Evolutionary conservation across 2,113 vertebrate genomes (phyloP).

Genomic region (Acanthochromis polyacanthus): DNA sequence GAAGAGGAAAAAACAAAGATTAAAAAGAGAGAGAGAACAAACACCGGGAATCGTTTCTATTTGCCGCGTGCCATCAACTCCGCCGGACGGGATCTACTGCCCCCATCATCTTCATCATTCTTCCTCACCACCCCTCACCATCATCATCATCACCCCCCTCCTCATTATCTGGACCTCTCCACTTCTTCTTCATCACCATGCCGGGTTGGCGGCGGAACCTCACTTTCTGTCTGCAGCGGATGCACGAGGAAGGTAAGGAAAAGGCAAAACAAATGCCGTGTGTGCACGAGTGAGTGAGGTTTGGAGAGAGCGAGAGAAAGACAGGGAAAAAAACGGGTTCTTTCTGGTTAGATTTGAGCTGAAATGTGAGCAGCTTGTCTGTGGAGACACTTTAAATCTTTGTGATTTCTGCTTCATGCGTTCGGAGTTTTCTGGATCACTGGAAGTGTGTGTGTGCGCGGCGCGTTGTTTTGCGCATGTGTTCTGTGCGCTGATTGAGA

Average conservation of each 20-base stretch:
- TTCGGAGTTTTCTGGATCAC: constrained; percentile 62
- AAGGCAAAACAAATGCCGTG: constrained; percentile 36
- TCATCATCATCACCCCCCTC: constrained; percentile 27
- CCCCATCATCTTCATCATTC: constrained; percentile 13
- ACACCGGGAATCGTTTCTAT: constrained; percentile 10
- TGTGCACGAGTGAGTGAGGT: not conserved
- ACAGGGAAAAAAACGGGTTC: not conserved
- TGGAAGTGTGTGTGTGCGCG: constrained; percentile 32
- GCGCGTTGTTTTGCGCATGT: constrained; percentile 26
- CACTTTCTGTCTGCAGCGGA: constrained; percentile 80
- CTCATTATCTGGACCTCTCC: constrained; percentile 28
- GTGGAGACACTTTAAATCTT: constrained; percentile 46
- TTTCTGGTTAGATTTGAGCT: not conserved
- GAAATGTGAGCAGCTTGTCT: constrained; percentile 31
- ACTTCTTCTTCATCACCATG: constrained; percentile 66
- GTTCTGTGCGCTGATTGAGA: constrained; percentile 47
- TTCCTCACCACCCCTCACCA: constrained; percentile 20
- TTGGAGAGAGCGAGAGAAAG: not conserved
- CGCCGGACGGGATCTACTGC: constrained; percentile 61
- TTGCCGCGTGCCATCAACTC: constrained; percentile 50
- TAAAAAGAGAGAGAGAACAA: not conserved
- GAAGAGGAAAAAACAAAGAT: not conserved
- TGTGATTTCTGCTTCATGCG: constrained; percentile 41
- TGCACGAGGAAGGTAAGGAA: constrained; percentile 79
- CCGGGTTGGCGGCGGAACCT: constrained; percentile 80